Percentiles rank a stretch among this genome's conserved stretches.
Conservation (phyloP, 1,140 invertebrate species). For the Ceratosolen fusciceps region DNA sequence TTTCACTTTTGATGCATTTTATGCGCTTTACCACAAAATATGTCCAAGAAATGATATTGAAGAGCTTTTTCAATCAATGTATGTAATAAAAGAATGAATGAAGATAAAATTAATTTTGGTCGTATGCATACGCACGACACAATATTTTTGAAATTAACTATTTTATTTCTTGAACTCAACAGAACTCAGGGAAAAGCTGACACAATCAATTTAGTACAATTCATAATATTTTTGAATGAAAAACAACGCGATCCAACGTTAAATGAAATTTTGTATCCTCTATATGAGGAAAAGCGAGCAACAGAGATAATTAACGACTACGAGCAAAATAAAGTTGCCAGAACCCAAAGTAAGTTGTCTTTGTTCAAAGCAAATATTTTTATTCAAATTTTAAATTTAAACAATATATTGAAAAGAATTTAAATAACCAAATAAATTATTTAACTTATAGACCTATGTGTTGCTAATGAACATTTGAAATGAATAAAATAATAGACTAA, state of each 20-base stretch:
- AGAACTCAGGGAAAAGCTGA: slow-evolving; percentile 93
- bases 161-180: slow-evolving; percentile 54
- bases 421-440: too few relatives aligned
- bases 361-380: background rate
- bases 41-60: slow-evolving; percentile 99
- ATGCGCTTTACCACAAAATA: slow-evolving; percentile 98
- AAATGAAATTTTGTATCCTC: slow-evolving; percentile 98
- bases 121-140: background rate
- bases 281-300: slow-evolving; percentile 96
- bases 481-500: too few relatives aligned
- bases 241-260: slow-evolving; percentile 98
- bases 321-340: slow-evolving; percentile 88
- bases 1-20: slow-evolving; percentile 99
- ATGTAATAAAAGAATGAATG: slow-evolving; percentile 70
- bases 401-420: too few relatives aligned
- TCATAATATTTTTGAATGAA: slow-evolving; percentile 97
- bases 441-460: too few relatives aligned
- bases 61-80: slow-evolving; percentile 97
- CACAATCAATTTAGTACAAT: slow-evolving; percentile 87
- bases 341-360: slow-evolving; percentile 79
- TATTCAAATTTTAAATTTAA: too few relatives aligned
- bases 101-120: background rate
- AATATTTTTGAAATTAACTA: background rate
- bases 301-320: slow-evolving; percentile 95
- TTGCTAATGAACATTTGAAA: too few relatives aligned